Evolutionary conservation across 2,113 vertebrate genomes (phyloP).

Genomic region (Mus pahari): DNA sequence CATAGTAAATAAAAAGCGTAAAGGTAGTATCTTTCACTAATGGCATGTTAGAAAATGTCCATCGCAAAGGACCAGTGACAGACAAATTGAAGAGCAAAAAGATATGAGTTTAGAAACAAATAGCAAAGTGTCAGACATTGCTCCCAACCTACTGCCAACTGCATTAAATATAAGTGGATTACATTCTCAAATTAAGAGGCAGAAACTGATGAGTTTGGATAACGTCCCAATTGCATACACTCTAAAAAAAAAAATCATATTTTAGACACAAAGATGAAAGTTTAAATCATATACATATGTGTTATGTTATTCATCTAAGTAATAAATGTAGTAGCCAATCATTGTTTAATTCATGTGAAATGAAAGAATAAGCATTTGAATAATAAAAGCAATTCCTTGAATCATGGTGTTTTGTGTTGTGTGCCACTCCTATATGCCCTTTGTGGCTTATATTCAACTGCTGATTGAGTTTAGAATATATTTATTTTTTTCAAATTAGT

Average conservation of each 20-base stretch:
- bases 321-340: neutral
- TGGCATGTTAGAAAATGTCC: neutral
- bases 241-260: neutral
- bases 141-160: neutral
- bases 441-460: neutral
- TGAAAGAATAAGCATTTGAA: neutral
- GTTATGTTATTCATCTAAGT: neutral
- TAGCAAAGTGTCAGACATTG: neutral
- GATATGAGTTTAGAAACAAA: neutral
- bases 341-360: neutral
- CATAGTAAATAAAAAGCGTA: neutral
- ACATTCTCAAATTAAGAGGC: neutral
- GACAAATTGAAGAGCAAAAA: neutral
- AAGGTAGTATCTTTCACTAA: neutral
- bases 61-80: neutral
- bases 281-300: neutral
- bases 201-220: neutral
- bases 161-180: neutral
- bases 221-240: neutral
- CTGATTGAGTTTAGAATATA: neutral
- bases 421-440: neutral
- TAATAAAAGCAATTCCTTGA: neutral
- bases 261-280: slow-evolving; percentile 5
- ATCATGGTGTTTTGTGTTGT: neutral
- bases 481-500: slow-evolving; percentile 28